Evolutionary conservation across 2,888 invertebrate genomes (phyloP).

Genomic region (Cryptus viduatorius): DNA sequence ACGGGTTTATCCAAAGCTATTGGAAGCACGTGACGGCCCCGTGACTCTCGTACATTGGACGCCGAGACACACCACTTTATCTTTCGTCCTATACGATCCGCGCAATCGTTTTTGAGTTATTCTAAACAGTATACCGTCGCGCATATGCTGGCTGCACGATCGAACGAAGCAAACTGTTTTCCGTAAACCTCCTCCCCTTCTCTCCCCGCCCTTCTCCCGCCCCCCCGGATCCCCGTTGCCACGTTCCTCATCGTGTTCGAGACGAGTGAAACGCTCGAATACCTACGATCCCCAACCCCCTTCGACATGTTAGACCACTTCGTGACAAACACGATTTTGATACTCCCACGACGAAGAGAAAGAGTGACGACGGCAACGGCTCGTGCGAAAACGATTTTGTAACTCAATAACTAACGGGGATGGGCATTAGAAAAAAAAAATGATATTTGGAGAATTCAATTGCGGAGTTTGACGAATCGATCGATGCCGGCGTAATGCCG

Average conservation of each 20-base stretch:
- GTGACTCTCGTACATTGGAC: slow-evolving; percentile 58
- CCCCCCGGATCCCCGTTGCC: slow-evolving; percentile 59
- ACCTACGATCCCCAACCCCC: slow-evolving; percentile 12
- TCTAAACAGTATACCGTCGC: slow-evolving; percentile 76
- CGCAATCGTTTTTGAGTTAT: slow-evolving; percentile 83
- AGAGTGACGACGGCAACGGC: slow-evolving; percentile 16
- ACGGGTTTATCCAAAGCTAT: slow-evolving; percentile 77
- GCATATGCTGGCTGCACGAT: slow-evolving; percentile 48
- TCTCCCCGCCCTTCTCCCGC: slow-evolving; percentile 46
- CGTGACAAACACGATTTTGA: slow-evolving; percentile 79
- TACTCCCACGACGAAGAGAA: slow-evolving; percentile 51
- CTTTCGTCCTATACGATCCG: slow-evolving; percentile 55
- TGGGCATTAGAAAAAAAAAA: neutral
- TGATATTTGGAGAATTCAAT: neutral
- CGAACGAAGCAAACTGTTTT: slow-evolving; percentile 47
- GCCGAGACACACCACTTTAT: slow-evolving; percentile 23
- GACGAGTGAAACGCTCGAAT: slow-evolving; percentile 46
- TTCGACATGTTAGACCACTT: slow-evolving; percentile 29
- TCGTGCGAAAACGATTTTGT: slow-evolving; percentile 47
- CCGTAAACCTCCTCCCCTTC: slow-evolving; percentile 28
- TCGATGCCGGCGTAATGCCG: no score
- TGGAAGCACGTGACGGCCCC: slow-evolving; percentile 81
- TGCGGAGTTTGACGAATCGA: neutral
- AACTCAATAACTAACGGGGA: slow-evolving; percentile 4
- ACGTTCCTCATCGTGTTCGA: slow-evolving; percentile 56